Evolutionary conservation across 2,113 vertebrate genomes (phyloP), one percentile per base, ranked within the genome.

Genomic region (Marcusenius ussheri): DNA sequence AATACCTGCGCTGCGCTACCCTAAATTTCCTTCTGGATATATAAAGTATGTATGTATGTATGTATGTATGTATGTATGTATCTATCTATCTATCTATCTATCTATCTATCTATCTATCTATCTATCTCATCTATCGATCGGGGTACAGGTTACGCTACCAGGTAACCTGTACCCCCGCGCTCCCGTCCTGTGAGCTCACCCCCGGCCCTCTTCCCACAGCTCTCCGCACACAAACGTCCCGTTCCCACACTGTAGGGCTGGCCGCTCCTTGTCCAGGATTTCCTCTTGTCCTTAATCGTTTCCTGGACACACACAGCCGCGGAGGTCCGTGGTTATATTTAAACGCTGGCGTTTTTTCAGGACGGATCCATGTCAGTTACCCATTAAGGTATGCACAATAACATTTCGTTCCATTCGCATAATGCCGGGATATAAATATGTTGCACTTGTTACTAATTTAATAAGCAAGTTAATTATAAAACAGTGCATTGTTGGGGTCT

Each of bases 211-310:
- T 80, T 80, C 74, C 74, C 74, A 80, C 74, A 42, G 31, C 6
- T 8, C 45, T 46, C 42, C 45, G 21, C 83, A 84, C 83, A 46
- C 21, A 46, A 46, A 45, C 42, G 21, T 47, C 39, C 83, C 83
- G 83, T 84, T 84, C 89, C 91, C 88, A 89, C 70, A 89, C 17
- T 49, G 31, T 49, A 42, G 88, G 47, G 31, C 70, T 17, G 46
- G 93, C 91, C 92, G 89, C 91, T 94, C 93, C 94, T 94, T 95
- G 95, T 96, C 92, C 94, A 96, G 96, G 95, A 96, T 95, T 95
- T 96, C 95, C 96, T 94, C 94, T 95, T 93, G 94, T 96, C 95
- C 93, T 96, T 95, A 96, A 96, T 96, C 95, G 96, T 91, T 96
- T 96, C 96, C 96, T 96, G 95, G 93, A 93, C 95, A 95, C 94